Conservation (phyloP, 2,113 vertebrate species). For the Lucifuga dentata region DNA sequence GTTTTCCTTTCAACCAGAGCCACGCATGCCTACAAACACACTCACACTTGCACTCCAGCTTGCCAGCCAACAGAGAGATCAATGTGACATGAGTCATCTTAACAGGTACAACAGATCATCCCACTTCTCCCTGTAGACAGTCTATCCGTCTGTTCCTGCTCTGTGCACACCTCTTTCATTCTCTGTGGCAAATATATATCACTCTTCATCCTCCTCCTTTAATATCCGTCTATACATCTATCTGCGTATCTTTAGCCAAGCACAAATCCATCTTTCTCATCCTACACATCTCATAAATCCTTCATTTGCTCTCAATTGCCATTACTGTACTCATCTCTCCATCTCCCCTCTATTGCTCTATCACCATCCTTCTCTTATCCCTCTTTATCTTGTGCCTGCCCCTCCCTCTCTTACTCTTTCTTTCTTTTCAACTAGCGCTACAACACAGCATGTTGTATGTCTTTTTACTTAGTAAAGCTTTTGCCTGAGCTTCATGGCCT, state of each 20-base stretch:
- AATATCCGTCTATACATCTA: conserved; percentile 37
- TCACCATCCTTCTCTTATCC: conserved; percentile 1
- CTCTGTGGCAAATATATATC: conserved; percentile 14
- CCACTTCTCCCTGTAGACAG: conserved; percentile 41
- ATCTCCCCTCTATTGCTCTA: neutral
- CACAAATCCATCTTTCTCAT: conserved; percentile 16
- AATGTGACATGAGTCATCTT: conserved; percentile 61
- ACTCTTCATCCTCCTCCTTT: conserved; percentile 9
- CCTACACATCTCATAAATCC: conserved; percentile 26
- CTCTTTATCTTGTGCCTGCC: conserved; percentile 14
- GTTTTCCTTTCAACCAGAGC: neutral
- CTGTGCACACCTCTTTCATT: conserved; percentile 1
- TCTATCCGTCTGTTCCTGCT: conserved; percentile 26
- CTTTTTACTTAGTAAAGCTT: conserved; percentile 1
- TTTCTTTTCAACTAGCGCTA: conserved; percentile 4
- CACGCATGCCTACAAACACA: conserved; percentile 9
- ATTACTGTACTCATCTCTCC: neutral
- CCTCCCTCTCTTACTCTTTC: neutral
- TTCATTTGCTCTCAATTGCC: conserved; percentile 13
- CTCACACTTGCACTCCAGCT: conserved; percentile 4
- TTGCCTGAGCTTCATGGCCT: neutral
- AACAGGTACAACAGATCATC: conserved; percentile 31
- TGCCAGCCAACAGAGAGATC: conserved; percentile 25
- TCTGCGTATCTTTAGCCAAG: conserved; percentile 12
- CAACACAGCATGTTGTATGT: neutral